Base-by-base conservation (phyloP, 2,797 vertebrate genomes). In the Gadopsis bispinosus region DNA sequence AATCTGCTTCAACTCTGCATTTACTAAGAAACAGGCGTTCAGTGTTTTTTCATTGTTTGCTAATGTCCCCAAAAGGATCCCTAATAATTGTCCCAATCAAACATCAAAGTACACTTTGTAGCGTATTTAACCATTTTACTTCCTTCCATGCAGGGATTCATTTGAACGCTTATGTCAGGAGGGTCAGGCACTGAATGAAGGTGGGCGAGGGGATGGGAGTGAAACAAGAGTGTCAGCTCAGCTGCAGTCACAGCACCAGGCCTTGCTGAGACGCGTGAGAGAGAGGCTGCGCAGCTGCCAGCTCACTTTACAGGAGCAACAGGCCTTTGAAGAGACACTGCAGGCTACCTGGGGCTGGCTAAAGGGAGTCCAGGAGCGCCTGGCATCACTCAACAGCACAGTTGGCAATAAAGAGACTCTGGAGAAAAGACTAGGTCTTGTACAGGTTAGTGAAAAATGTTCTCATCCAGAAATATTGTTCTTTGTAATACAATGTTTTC, bases 251-350 rank as follows among this genome's bases (percentile, higher is more conserved):
- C 95, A 87, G 83, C 97, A 99, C 69, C 98, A 99, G 94, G 93
- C 93, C 14, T 83, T 99, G 55, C 91, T 97, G 78, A 95, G 96
- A 84, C 92, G 74, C 11, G 95, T 96, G 64, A 96, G 96, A 79
- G 97, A 98, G 62, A 95, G 93, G 41, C 94, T 98, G 29, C 94
- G 94, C 45, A 86, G 92, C 74, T 96, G 96, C 83, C 98, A 98
- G 86, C 89, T 96, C 83, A 97, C 96, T 75, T 93, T 98, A 47
- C 97, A 98, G 90, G 97, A 99, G 83, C 97, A 98, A n/a, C 96
- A 97, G 69, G 95, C 94, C 76, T 97, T 99, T 80, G 97, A 98
- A 84, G 97, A 97, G 53, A 97, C 96, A 0, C 91, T 97, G 73
- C 96, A 97, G 93, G 93, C 74, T 54, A 97, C 97, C 87, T 97